Percentiles rank a stretch among this genome's conserved stretches.
These are phyloP conservation scores for Oceanodroma tethys DNA, from an alignment of 2,113 vertebrate genomes.

Conservation along the genomic window DNA sequence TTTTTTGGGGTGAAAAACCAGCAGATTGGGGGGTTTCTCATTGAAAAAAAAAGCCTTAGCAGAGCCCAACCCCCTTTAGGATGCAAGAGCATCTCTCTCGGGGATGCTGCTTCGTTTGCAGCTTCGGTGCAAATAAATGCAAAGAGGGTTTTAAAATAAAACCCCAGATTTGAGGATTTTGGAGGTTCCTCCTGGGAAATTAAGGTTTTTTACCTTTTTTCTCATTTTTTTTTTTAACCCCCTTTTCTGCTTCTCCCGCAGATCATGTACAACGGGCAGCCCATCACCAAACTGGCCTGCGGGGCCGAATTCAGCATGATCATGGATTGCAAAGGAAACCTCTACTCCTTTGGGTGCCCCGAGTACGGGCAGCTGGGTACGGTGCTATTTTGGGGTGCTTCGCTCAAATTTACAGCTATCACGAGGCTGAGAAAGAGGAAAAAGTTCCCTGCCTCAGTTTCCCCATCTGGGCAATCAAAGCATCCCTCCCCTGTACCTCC, in stretches of 20 bases:
- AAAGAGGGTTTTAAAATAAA: background rate
- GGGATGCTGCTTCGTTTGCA: background rate
- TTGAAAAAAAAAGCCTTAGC: background rate
- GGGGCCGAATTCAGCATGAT: constrained; percentile 98
- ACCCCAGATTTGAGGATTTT: background rate
- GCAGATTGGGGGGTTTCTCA: accelerated
- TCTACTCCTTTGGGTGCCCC: constrained; percentile 94
- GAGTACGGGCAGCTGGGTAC: constrained; percentile 96
- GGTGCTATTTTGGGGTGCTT: background rate
- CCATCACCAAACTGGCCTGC: constrained; percentile 92
- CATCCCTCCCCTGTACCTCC: background rate
- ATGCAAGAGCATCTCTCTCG: accelerated
- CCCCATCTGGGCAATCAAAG: background rate
- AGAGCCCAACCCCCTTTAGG: background rate
- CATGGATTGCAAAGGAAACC: constrained; percentile 97
- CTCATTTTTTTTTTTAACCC: too few relatives aligned
- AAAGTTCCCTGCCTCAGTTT: background rate
- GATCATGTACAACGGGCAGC: constrained; percentile 96
- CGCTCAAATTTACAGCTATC: background rate
- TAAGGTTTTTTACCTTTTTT: accelerated
- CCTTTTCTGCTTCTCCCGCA: constrained; percentile 28
- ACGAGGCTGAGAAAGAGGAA: accelerated
- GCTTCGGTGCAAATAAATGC: background rate
- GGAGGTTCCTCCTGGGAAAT: background rate
- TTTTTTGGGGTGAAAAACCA: background rate